Evolutionary conservation across 2,888 invertebrate genomes (phyloP).

Genomic region (Hemithea aestivaria): DNA sequence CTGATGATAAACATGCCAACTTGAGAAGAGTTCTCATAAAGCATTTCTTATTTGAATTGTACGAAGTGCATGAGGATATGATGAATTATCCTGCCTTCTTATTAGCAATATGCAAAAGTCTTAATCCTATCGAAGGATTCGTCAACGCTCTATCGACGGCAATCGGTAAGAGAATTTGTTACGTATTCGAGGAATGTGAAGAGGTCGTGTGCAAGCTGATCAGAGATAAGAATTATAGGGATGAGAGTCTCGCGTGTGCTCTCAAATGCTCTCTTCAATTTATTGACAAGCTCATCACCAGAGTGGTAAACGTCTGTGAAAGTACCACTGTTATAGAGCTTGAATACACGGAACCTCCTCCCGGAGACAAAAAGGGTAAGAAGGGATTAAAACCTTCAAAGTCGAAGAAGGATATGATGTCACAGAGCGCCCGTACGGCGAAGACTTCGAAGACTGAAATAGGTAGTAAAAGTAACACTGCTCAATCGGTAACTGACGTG

Average conservation of each 20-base stretch:
- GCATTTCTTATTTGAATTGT: constrained; percentile 79
- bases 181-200: constrained; percentile 64
- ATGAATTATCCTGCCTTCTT: constrained; percentile 82
- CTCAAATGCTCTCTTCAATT: constrained; percentile 51
- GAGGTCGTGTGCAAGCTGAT: constrained; percentile 63
- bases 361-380: constrained; percentile 50
- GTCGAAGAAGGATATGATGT: constrained; percentile 40
- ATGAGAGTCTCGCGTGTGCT: constrained; percentile 58
- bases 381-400: constrained; percentile 43
- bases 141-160: constrained; percentile 78
- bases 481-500: constrained; percentile 48
- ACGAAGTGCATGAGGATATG: constrained; percentile 57
- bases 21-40: constrained; percentile 66
- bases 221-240: constrained; percentile 54
- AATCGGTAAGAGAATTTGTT: constrained; percentile 76
- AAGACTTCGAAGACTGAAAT: constrained; percentile 37
- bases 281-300: constrained; percentile 46
- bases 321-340: constrained; percentile 58
- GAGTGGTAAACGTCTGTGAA: constrained; percentile 54
- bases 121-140: constrained; percentile 75
- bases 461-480: constrained; percentile 34
- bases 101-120: constrained; percentile 81
- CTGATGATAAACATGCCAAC: constrained; percentile 36
- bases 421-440: constrained; percentile 50
- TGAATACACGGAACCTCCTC: constrained; percentile 40